Conservation (phyloP, 2,113 vertebrate species). For the Tupaia chinensis region DNA sequence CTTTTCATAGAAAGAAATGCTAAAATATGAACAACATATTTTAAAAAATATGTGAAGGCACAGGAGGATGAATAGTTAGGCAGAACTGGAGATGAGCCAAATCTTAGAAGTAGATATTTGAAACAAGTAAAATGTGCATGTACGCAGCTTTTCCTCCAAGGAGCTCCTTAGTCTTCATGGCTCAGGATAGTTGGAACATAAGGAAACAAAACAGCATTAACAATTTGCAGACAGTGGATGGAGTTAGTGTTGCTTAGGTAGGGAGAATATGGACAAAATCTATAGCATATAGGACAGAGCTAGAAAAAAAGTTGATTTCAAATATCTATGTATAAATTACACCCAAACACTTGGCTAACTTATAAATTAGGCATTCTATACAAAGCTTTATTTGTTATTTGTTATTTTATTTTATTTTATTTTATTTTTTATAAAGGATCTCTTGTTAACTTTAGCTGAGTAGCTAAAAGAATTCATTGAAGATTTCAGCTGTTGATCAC, state of each 20-base stretch:
- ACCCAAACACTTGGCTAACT: background rate
- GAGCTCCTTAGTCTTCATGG: background rate
- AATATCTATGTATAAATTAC: background rate
- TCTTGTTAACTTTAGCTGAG: background rate
- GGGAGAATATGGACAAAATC: background rate
- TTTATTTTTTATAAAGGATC: no score
- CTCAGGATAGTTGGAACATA: background rate
- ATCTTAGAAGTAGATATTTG: background rate
- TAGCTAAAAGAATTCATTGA: background rate
- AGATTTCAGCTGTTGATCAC: background rate
- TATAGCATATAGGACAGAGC: background rate
- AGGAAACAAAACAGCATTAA: background rate
- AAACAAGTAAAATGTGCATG: background rate
- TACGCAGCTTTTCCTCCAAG: background rate
- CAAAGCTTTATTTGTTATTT: no score
- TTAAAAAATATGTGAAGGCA: background rate
- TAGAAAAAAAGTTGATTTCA: background rate
- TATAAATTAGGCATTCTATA: background rate
- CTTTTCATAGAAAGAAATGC: background rate
- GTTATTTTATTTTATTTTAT: no score
- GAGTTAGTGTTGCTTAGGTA: background rate
- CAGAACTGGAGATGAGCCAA: background rate
- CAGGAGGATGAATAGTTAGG: background rate
- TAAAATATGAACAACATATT: background rate
- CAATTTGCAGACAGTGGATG: background rate